These are phyloP conservation scores for Arion vulgaris DNA, from an alignment of 1,140 invertebrate species.

Conservation along the genomic window DNA sequence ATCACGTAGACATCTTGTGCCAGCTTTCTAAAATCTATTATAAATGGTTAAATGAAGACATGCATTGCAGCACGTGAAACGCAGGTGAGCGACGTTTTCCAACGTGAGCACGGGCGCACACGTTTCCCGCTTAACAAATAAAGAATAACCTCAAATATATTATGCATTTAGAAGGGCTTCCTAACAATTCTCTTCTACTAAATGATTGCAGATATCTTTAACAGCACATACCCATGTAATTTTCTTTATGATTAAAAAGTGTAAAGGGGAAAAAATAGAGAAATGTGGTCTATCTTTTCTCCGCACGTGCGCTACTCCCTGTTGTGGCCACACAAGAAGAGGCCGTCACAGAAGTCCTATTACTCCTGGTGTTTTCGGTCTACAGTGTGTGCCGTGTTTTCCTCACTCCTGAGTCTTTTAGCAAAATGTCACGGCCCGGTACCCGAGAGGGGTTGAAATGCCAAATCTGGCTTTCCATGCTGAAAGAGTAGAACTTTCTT, in stretches of 20 bases:
- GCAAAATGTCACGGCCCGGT: not conserved
- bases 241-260: not conserved
- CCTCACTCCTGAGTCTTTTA: not conserved
- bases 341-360: not conserved
- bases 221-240: not conserved
- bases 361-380: not conserved
- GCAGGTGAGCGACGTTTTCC: not conserved
- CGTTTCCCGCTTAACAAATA: not conserved
- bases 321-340: not conserved
- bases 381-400: not conserved
- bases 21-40: not conserved
- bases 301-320: not conserved
- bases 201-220: not conserved
- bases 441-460: not conserved
- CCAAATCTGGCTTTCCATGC: not conserved
- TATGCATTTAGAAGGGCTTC: not conserved
- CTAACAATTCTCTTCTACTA: not conserved
- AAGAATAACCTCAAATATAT: not conserved
- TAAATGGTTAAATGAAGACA: not conserved
- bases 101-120: not conserved
- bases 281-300: not conserved
- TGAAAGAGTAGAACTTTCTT: constrained; percentile 1
- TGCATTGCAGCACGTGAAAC: not conserved
- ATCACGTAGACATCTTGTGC: not conserved
- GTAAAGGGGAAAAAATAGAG: not conserved